A percentile compares a stretch with the other conserved stretches of the same genome.
Evolutionary conservation across 2,113 vertebrate species (phyloP).

Genomic region (Telmatochromis bifrenatus): DNA sequence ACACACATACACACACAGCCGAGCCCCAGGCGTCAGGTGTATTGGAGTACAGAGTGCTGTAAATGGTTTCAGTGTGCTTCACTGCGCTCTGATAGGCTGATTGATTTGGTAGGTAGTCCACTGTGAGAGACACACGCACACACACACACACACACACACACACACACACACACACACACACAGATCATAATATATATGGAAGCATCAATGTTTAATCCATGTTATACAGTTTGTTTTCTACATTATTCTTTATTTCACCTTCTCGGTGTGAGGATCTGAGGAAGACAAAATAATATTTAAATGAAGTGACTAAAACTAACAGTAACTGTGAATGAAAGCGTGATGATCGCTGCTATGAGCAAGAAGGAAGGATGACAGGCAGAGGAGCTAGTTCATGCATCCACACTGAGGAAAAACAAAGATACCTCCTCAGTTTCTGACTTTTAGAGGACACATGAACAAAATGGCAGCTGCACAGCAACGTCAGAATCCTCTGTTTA

Average conservation of each 20-base stretch:
- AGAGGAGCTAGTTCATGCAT: background rate
- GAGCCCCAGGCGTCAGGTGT: constrained; percentile 26
- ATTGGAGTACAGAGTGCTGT: constrained; percentile 41
- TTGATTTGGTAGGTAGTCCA: constrained; percentile 34
- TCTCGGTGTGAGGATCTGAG: background rate
- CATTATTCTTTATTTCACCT: background rate
- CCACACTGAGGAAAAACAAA: background rate
- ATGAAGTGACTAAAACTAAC: background rate
- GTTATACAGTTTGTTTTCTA: background rate
- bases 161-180: background rate
- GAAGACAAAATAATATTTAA: background rate
- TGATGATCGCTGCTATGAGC: background rate
- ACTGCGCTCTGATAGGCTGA: constrained; percentile 48
- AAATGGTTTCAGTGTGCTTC: constrained; percentile 51
- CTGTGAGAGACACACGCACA: background rate
- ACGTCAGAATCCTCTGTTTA: background rate
- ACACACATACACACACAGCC: background rate
- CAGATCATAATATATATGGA: constrained; percentile 7
- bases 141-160: background rate
- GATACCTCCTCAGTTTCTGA: background rate
- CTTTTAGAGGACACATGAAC: background rate
- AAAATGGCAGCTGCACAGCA: background rate
- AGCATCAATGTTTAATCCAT: constrained; percentile 19
- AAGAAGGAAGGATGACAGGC: background rate
- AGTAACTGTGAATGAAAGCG: background rate